Conservation (phyloP, 2,113 vertebrate genomes). For the Apeltes quadracus region DNA sequence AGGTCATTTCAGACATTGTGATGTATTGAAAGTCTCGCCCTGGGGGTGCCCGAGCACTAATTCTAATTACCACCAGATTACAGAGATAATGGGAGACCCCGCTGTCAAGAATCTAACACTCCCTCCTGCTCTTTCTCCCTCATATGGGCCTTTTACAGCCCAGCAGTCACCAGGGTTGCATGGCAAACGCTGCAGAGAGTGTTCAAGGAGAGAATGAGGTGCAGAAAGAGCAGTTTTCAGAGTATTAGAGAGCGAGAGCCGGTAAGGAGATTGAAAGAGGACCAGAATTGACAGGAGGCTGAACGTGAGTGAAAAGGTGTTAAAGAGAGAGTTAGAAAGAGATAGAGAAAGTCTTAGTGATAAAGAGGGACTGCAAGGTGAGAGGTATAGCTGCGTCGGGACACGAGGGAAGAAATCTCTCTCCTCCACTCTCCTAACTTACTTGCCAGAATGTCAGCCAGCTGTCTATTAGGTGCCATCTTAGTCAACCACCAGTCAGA, state of each 20-base stretch:
- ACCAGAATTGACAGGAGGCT: conserved; percentile 74
- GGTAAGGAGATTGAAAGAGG: conserved; percentile 76
- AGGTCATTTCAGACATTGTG: conserved; percentile 74
- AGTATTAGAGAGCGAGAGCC: conserved; percentile 71
- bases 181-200: conserved; percentile 68
- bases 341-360: conserved; percentile 73
- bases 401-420: conserved; percentile 42
- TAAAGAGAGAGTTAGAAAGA: conserved; percentile 75
- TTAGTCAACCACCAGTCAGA: conserved; percentile 6
- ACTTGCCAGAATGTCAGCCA: conserved; percentile 19
- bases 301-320: conserved; percentile 72
- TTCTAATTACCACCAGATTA: conserved; percentile 83
- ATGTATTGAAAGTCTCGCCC: conserved; percentile 73
- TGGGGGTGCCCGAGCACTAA: conserved; percentile 76
- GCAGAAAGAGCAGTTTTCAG: conserved; percentile 73
- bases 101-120: conserved; percentile 73
- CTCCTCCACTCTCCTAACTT: conserved; percentile 43
- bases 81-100: conserved; percentile 81
- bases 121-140: conserved; percentile 56
- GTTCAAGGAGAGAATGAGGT: conserved; percentile 72
- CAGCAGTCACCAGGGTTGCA: conserved; percentile 72
- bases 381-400: conserved; percentile 56
- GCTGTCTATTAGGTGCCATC: conserved; percentile 28
- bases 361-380: conserved; percentile 67
- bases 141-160: conserved; percentile 78